Conservation (phyloP, 2,797 vertebrate species). For the Schizothorax lantsangensis region DNA sequence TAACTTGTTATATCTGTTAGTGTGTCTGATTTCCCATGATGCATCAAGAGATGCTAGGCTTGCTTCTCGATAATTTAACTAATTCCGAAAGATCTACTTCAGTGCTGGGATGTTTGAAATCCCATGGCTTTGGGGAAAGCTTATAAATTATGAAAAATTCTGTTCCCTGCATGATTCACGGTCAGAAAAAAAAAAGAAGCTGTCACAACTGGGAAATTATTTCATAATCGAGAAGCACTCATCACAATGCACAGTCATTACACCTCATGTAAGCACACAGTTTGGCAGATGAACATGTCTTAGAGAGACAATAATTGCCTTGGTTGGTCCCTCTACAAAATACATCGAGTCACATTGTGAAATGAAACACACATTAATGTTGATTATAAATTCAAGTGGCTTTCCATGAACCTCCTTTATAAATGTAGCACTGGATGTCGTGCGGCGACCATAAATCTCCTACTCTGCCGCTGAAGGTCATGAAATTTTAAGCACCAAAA, state of each 20-base stretch:
- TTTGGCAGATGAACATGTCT: constrained; percentile 40
- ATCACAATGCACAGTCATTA: constrained; percentile 4
- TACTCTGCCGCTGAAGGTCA: constrained; percentile 30
- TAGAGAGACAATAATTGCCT: constrained; percentile 7
- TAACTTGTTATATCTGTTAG: not conserved
- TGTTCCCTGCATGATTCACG: not conserved
- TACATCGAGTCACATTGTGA: constrained; percentile 1
- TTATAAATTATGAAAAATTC: not conserved
- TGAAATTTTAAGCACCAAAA: constrained; percentile 36
- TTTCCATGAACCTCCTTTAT: constrained; percentile 4
- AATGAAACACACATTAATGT: not conserved
- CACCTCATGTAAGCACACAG: constrained; percentile 12
- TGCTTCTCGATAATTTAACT: constrained; percentile 18
- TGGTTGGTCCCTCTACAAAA: not conserved
- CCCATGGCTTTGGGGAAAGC: not conserved
- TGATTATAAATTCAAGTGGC: constrained; percentile 35
- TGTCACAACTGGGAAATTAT: not conserved
- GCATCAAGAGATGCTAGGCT: constrained; percentile 2
- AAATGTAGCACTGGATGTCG: constrained; percentile 21
- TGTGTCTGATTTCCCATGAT: constrained; percentile 12
- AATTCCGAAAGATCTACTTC: not conserved
- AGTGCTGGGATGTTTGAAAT: not conserved
- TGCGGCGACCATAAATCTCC: not conserved
- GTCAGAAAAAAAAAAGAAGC: not conserved
- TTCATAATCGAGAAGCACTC: not conserved